These are phyloP conservation scores for Acheta domesticus DNA, from an alignment of 2,888 invertebrate species.

Conservation along the genomic window DNA sequence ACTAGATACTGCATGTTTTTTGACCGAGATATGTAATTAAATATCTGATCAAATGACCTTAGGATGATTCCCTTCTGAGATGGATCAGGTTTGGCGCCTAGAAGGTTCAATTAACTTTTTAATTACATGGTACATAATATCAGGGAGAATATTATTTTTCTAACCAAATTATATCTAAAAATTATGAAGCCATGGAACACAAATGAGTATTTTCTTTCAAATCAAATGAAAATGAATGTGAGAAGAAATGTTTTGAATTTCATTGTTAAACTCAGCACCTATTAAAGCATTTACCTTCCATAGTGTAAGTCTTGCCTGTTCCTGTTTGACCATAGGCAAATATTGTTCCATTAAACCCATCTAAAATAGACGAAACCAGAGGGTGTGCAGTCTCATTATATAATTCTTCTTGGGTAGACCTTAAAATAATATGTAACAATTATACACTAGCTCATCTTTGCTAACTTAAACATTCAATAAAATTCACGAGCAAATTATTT, in stretches of 20 bases:
- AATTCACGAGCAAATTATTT: too few relatives aligned
- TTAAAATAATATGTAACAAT: slow-evolving; percentile 42
- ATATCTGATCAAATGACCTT: slow-evolving; percentile 95
- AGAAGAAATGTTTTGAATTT: too few relatives aligned
- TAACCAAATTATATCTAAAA: too few relatives aligned
- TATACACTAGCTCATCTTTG: too few relatives aligned
- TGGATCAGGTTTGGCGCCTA: slow-evolving; percentile 42
- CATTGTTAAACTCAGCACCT: too few relatives aligned
- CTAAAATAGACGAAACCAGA: slow-evolving; percentile 89
- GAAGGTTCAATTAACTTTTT: neutral
- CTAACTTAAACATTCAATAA: too few relatives aligned
- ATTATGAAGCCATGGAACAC: neutral
- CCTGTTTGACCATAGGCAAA: slow-evolving; percentile 99
- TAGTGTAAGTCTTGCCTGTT: slow-evolving; percentile 76
- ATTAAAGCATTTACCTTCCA: slow-evolving; percentile 54
- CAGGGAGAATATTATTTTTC: too few relatives aligned
- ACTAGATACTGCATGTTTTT: slow-evolving; percentile 94
- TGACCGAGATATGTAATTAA: slow-evolving; percentile 87
- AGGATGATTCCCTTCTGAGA: slow-evolving; percentile 79
- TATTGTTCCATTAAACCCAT: slow-evolving; percentile 98
- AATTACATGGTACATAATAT: too few relatives aligned
- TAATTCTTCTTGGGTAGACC: slow-evolving; percentile 83
- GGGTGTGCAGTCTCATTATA: slow-evolving; percentile 96
- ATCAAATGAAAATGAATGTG: neutral
- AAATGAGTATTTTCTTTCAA: slow-evolving; percentile 10